phyloP scores from a whole-genome alignment of 92 coral and sea anemone species.

The Porites divaricata region DNA sequence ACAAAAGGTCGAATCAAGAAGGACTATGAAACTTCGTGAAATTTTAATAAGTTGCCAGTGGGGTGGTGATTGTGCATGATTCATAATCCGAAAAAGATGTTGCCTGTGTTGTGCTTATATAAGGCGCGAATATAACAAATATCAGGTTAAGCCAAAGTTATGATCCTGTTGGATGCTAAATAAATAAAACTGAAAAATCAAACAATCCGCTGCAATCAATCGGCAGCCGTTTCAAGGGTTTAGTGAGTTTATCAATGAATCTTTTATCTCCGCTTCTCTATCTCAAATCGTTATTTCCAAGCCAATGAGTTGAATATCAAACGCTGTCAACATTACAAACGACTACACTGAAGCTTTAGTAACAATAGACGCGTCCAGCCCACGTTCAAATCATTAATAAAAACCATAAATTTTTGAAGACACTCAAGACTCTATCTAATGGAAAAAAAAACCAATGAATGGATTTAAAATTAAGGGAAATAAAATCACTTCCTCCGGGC shows the following conservation, averaged over 20 bases:
- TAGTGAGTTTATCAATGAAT: neutral
- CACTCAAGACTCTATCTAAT: conserved; percentile 29
- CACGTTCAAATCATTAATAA: conserved; percentile 36
- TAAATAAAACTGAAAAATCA: neutral
- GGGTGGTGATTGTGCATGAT: conserved; percentile 26
- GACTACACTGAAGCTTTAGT: neutral
- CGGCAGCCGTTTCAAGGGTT: neutral
- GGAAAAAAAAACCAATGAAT: conserved; percentile 40
- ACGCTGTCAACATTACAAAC: neutral
- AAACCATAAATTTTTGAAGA: conserved; percentile 51
- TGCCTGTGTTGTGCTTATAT: conserved; percentile 20
- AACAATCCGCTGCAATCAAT: neutral
- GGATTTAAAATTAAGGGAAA: conserved; percentile 37
- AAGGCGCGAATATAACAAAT: conserved; percentile 4
- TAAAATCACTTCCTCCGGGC: conserved; percentile 48
- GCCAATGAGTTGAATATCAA: neutral
- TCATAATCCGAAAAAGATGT: conserved; percentile 19
- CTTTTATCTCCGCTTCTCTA: neutral
- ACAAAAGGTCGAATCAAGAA: conserved; percentile 35
- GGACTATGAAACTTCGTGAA: conserved; percentile 31
- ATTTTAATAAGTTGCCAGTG: conserved; percentile 21
- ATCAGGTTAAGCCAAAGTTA: conserved; percentile 24
- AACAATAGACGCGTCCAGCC: conserved; percentile 11
- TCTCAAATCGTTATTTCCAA: neutral
- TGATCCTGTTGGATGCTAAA: neutral